phyloP scores from a whole-genome alignment of 2,888 invertebrate species.

The Drosophila mulleri region DNA sequence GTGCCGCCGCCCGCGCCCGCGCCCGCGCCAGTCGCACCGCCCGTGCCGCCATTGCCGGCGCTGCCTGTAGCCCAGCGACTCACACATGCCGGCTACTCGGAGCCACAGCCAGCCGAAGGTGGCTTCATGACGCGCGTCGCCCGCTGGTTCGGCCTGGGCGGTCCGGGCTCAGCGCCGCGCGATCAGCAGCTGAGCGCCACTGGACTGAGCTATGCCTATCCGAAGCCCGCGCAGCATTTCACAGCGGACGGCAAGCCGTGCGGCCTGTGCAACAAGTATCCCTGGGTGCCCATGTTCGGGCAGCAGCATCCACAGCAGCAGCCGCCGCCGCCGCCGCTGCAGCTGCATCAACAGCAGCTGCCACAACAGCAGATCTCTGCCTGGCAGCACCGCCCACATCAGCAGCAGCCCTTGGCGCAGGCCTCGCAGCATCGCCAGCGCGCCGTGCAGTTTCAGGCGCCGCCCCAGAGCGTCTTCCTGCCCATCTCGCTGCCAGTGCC shows the following conservation, averaged over 20 bases:
- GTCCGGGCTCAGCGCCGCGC: slow-evolving; percentile 41
- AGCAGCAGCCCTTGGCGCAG: slow-evolving; percentile 45
- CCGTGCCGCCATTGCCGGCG: slow-evolving; percentile 2
- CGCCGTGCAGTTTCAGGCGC: slow-evolving; percentile 51
- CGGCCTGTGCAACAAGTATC: slow-evolving; percentile 91
- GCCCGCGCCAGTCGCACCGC: slow-evolving; percentile 6
- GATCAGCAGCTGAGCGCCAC: slow-evolving; percentile 72
- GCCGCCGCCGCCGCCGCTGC: slow-evolving; percentile 11
- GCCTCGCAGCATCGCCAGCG: slow-evolving; percentile 64
- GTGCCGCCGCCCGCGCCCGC: slow-evolving; percentile 69
- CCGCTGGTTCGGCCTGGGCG: slow-evolving; percentile 84
- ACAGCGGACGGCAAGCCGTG: slow-evolving; percentile 86
- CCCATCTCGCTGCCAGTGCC: slow-evolving; percentile 88
- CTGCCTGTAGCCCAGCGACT: slow-evolving; percentile 46
- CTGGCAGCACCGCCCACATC: slow-evolving; percentile 33
- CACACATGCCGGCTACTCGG: slow-evolving; percentile 45
- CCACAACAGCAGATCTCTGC: slow-evolving; percentile 49
- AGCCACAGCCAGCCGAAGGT: slow-evolving; percentile 16
- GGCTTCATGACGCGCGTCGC: slow-evolving; percentile 85
- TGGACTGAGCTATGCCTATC: slow-evolving; percentile 69
- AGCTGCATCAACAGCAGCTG: slow-evolving; percentile 36
- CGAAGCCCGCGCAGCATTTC: slow-evolving; percentile 65
- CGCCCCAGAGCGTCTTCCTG: slow-evolving; percentile 58
- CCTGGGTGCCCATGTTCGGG: slow-evolving; percentile 91
- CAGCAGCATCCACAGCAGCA: slow-evolving; percentile 66